Base-by-base conservation (phyloP, 2,797 vertebrate genomes). In the Astyanax mexicanus region DNA sequence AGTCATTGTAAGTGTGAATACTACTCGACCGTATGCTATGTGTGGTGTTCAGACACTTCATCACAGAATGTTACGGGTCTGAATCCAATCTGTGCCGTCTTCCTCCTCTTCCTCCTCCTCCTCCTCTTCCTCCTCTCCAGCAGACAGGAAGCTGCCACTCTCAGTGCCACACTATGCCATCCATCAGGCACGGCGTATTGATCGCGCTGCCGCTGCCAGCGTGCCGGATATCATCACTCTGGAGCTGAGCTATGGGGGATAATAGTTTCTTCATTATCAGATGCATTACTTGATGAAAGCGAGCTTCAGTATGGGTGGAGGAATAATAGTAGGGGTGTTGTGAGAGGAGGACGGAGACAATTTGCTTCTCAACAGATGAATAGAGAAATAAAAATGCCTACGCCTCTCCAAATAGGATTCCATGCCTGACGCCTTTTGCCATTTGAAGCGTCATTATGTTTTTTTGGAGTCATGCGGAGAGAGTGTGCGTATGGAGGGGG, bases 401-500 rank as follows among this genome's bases (percentile, higher is more conserved):
- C 32, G 3, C 23, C 69, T 68, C 51, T 40, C 19, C 69, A 81
- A 73, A 84, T 85, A 71, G 78, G 68, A 58, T 78, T 85, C 61
- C 77, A 74, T 45, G 54, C 83, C 66, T 49, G 55, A 40, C 51
- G 78, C 75, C 49, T 83, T n/a, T 80, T 60, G 78, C 81, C 77
- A 74, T 85, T 85, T 84, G 77, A 73, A 71, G 79, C 80, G 80
- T 79, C 71, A 85, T 89, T 87, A 86, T n/a, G n/a, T 84, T 83
- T 84, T 77, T 78, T 75, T 71, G 79, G 83, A 87, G 75, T 52
- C 84, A 77, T 68, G 52, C 9, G 19, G 64, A 70, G 45, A 74
- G 81, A 72, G 73, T 79, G 29, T 64, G 82, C 81, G 86, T 72
- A 44, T 52, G 37, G 23, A 37, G 66, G 69, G 38, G 40, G 23